Conservation (phyloP, 2,113 vertebrate species). For the Hippoglossus stenolepis region DNA sequence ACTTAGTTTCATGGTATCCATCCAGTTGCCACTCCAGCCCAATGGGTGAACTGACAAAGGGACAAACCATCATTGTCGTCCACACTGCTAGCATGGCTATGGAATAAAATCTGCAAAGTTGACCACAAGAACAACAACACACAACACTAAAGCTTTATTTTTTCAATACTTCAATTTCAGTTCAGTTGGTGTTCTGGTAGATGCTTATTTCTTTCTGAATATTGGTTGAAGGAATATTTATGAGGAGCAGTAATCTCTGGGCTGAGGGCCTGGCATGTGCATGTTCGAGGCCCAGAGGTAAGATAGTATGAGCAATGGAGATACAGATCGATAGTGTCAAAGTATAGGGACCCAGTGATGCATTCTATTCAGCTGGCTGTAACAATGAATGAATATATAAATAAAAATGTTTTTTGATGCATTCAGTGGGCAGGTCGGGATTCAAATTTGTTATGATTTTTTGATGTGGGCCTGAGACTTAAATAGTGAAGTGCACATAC, state of each 20-base stretch:
- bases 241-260: not conserved
- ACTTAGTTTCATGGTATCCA: too few relatives aligned
- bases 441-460: constrained; percentile 46
- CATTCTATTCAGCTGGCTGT: constrained; percentile 44
- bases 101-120: too few relatives aligned
- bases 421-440: constrained; percentile 28
- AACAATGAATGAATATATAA: constrained; percentile 65
- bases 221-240: constrained; percentile 4
- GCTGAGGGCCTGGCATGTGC: constrained; percentile 2
- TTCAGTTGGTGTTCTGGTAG: not conserved
- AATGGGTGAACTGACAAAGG: too few relatives aligned
- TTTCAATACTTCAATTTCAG: too few relatives aligned
- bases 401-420: constrained; percentile 52
- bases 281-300: not conserved
- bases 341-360: constrained; percentile 33
- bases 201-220: not conserved
- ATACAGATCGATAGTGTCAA: constrained; percentile 47
- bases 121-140: too few relatives aligned
- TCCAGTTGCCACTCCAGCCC: too few relatives aligned
- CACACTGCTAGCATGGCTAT: too few relatives aligned
- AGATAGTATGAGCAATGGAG: constrained; percentile 10
- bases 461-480: constrained; percentile 23
- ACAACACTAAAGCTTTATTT: too few relatives aligned
- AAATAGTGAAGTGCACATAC: constrained; percentile 34
- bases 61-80: too few relatives aligned